Evolutionary conservation across 2,113 vertebrate species (phyloP).

Genomic region (Bos javanicus): DNA sequence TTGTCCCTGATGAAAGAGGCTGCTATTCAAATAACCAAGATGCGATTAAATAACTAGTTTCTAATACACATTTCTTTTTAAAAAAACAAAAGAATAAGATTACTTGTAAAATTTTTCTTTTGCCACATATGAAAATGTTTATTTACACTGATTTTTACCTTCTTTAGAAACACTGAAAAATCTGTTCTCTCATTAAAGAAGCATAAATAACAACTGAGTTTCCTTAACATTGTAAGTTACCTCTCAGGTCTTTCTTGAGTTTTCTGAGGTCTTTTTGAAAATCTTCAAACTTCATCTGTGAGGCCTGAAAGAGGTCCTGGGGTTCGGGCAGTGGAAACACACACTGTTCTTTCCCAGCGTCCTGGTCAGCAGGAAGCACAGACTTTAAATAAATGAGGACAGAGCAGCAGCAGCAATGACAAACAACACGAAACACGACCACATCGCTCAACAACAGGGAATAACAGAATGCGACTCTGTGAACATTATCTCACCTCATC

Average conservation of each 20-base stretch:
- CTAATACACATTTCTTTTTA: background rate
- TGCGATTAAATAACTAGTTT: background rate
- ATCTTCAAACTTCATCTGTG: slow-evolving; percentile 98
- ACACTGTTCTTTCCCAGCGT: slow-evolving; percentile 93
- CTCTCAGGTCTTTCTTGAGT: slow-evolving; percentile 93
- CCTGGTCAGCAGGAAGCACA: slow-evolving; percentile 82
- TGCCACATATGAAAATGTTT: background rate
- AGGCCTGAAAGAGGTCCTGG: slow-evolving; percentile 96
- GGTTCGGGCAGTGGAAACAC: slow-evolving; percentile 95
- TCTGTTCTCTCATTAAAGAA: background rate
- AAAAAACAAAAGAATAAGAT: background rate
- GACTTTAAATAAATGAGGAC: background rate
- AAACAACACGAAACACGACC: background rate
- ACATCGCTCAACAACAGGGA: background rate
- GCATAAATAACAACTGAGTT: background rate
- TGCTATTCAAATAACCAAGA: background rate
- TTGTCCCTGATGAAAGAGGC: background rate
- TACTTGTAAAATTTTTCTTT: background rate
- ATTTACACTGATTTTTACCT: background rate
- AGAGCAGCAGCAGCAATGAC: background rate
- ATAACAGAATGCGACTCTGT: slow-evolving; percentile 33
- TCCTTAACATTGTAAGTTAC: slow-evolving; percentile 76
- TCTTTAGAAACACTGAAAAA: background rate
- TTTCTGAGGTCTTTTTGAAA: slow-evolving; percentile 95
- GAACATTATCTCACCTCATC: slow-evolving; percentile 87